Evolutionary conservation across 1,140 invertebrate species (phyloP).

Genomic region (Cydia fagiglandana): DNA sequence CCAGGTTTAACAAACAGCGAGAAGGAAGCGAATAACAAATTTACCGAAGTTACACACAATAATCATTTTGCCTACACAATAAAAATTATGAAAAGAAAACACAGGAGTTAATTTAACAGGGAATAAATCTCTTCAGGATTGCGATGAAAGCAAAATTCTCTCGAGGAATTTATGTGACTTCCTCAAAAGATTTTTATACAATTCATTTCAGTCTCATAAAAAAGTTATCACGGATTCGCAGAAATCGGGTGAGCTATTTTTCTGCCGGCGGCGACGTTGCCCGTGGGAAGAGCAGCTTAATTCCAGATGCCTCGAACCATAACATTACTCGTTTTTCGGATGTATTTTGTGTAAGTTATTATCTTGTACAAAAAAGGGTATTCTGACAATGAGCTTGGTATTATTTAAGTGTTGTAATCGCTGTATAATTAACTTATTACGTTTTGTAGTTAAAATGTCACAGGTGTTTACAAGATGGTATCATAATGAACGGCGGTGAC

Average conservation of each 20-base stretch:
- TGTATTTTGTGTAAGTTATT: conserved; percentile 12
- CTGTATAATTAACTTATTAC: conserved; percentile 33
- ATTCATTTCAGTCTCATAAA: conserved; percentile 73
- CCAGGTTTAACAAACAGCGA: not conserved
- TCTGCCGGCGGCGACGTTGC: conserved; percentile 52
- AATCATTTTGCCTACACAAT: conserved; percentile 28
- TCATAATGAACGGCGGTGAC: conserved; percentile 65
- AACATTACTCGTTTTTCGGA: conserved; percentile 42
- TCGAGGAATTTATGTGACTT: conserved; percentile 64
- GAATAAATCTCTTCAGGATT: conserved; percentile 57
- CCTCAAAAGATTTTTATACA: conserved; percentile 68
- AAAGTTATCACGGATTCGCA: conserved; percentile 72
- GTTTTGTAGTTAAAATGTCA: conserved; percentile 42
- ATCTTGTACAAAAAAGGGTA: conserved; percentile 6
- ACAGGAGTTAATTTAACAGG: conserved; percentile 44
- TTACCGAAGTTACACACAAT: conserved; percentile 27
- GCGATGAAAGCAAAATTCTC: conserved; percentile 63
- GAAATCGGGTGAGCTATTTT: conserved; percentile 67
- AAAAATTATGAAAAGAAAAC: conserved; percentile 29
- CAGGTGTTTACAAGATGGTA: conserved; percentile 55
- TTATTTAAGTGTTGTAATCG: conserved; percentile 20
- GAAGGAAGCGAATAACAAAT: conserved; percentile 1
- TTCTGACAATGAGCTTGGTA: not conserved
- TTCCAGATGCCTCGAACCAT: conserved; percentile 50
- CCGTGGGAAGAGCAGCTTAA: conserved; percentile 59